phyloP scores from a whole-genome alignment of 2,888 invertebrate species.

The Anthrax anthrax region DNA sequence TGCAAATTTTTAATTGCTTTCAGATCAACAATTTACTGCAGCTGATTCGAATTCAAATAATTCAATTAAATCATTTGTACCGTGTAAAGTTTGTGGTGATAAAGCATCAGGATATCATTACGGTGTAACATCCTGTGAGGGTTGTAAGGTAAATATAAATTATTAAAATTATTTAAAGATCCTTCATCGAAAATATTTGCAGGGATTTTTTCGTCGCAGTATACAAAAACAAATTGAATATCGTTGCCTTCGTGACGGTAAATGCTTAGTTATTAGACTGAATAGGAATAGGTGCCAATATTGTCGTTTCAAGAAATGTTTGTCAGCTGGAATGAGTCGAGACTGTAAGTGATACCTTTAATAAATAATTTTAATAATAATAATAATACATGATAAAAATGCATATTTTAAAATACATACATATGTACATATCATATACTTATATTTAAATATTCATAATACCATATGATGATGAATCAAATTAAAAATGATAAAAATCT shows the following conservation, averaged over 20 bases:
- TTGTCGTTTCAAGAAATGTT: slow-evolving; percentile 93
- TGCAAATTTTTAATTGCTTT: too few species aligned
- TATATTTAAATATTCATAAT: too few species aligned
- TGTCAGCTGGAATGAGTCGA: slow-evolving; percentile 91
- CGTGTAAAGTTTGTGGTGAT: slow-evolving; percentile 95
- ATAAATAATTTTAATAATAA: too few species aligned
- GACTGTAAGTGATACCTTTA: slow-evolving; percentile 64
- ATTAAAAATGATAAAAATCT: too few species aligned
- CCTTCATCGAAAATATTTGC: slow-evolving; percentile 14
- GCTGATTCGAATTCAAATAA: slow-evolving; percentile 68
- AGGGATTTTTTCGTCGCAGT: slow-evolving; percentile 92
- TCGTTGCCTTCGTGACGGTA: slow-evolving; percentile 83
- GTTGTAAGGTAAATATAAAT: slow-evolving; percentile 69
- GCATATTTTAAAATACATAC: too few species aligned
- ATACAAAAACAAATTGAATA: slow-evolving; percentile 96
- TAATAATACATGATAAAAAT: too few species aligned
- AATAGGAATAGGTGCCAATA: slow-evolving; percentile 92
- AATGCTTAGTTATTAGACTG: slow-evolving; percentile 83
- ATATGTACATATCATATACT: too few species aligned
- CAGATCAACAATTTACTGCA: slow-evolving; percentile 57
- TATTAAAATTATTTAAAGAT: not conserved
- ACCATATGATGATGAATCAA: too few species aligned
- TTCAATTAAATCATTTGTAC: slow-evolving; percentile 73
- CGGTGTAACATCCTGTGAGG: slow-evolving; percentile 96
- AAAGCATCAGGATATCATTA: slow-evolving; percentile 86